Evolutionary conservation across 2,113 vertebrate species (phyloP), one percentile per base, ranked within the genome.

Genomic region (Donacobius atricapilla): DNA sequence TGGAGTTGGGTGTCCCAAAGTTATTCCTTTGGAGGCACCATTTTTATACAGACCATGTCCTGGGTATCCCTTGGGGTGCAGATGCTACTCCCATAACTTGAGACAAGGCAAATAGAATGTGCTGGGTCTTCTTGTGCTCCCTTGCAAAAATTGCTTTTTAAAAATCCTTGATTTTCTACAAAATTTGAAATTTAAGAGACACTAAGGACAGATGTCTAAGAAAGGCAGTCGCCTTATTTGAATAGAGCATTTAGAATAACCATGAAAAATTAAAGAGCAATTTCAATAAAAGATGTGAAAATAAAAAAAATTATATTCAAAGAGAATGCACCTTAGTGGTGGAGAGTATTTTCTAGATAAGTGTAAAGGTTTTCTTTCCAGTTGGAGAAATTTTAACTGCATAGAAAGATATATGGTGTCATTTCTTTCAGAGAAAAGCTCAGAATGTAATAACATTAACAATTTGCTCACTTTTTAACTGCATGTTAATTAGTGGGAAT

Each of bases 381-480:
- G 64, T 94, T 94, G 86, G 88, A 93, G 70, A 81, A 95, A 90
- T 86, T 83, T 54, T 87, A 81, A 75, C 64, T 54, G 45, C 45
- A 57, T 88, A 48, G 22, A 27, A 89, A 95, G 95, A 95, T 96
- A 81, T 23, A 94, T 47, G 64, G 30, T 83, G 40, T 56, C 53
- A 84, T 94, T 90, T 90, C 72, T 94, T 96, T 84, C 85, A 95
- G 68, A 93, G 93, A 72, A 92, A 81, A 83, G 28, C 81, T 90
- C 48, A 37, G 66, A 89, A 42, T 90, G 75, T 95, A 94, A 60
- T 87, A 95, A 64, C 48, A 60, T 95, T 94, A 94, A 83, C 22
- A 93, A 94, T 97, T 96, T 94, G 75, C 80, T 97, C 95, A 94
- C 84, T 95, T 97, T 97, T 96, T 96, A 95, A 95, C 93, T 90